Conservation (phyloP, 2,113 vertebrate genomes). For the Serinus canaria region DNA sequence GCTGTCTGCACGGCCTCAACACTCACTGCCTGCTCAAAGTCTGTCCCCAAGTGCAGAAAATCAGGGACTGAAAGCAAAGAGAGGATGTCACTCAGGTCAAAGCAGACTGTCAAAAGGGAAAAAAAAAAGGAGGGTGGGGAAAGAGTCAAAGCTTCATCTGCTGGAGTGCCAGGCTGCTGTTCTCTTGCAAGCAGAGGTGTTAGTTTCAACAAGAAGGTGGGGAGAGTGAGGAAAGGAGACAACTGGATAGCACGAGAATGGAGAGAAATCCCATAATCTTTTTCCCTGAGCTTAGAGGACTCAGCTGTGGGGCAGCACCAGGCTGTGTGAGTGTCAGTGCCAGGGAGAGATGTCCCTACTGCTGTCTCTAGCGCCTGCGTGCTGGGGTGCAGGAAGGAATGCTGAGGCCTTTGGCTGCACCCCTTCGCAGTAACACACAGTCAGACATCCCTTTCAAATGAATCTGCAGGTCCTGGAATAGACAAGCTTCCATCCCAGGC, state of each 20-base stretch:
- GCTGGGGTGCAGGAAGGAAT: neutral
- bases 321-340: neutral
- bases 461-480: neutral
- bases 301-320: neutral
- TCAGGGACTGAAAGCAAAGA: neutral
- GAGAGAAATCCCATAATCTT: neutral
- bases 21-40: conserved; percentile 31
- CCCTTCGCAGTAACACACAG: neutral
- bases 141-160: neutral
- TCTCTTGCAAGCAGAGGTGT: neutral
- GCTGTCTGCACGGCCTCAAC: neutral
- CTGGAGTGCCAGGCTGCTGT: neutral
- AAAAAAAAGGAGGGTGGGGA: neutral
- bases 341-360: neutral
- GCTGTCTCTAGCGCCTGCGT: rapidly evolving
- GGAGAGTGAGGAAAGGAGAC: neutral
- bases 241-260: neutral
- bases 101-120: neutral
- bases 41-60: conserved; percentile 44
- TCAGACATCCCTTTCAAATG: neutral
- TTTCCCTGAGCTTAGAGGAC: neutral
- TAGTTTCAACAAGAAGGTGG: neutral
- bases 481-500: neutral
- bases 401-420: neutral
- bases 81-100: conserved; percentile 30